phyloP scores from a whole-genome alignment of 1,140 invertebrate genomes.

The Drosophila kohkoa region DNA sequence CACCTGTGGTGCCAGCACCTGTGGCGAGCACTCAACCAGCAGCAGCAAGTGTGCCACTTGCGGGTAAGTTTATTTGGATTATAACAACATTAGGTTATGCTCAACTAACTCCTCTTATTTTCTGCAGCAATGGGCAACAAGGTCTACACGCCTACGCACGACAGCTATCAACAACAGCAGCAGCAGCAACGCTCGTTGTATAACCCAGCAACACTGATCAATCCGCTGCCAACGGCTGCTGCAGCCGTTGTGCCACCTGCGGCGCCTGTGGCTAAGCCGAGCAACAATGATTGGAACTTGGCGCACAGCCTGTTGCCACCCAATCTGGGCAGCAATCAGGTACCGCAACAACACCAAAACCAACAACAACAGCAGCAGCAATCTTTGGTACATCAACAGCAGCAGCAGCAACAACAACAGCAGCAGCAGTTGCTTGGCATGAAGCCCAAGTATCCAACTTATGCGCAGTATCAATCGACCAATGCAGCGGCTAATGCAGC shows the following conservation, averaged over 20 bases:
- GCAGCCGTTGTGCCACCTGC: constrained; percentile 19
- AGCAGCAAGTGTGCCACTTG: constrained; percentile 29
- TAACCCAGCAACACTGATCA: constrained; percentile 68
- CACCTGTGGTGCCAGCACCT: constrained; percentile 59
- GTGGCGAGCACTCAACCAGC: constrained; percentile 27
- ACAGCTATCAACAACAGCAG: constrained; percentile 40
- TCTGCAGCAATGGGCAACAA: constrained; percentile 53
- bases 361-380: constrained; percentile 51
- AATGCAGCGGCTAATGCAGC: constrained; percentile 75
- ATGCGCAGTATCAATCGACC: constrained; percentile 79
- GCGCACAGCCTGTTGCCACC: constrained; percentile 64
- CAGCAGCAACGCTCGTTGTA: constrained; percentile 63
- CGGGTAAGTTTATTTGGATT: constrained; percentile 36
- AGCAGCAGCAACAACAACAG: constrained; percentile 45
- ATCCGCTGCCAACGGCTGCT: constrained; percentile 49
- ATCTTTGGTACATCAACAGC: constrained; percentile 38
- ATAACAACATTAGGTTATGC: background rate
- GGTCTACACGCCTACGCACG: too few species aligned
- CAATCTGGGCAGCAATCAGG: constrained; percentile 20
- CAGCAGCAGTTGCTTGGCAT: constrained; percentile 49
- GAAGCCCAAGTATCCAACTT: constrained; percentile 77
- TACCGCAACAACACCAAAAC: constrained; percentile 45
- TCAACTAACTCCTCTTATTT: background rate
- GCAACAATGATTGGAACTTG: constrained; percentile 63
- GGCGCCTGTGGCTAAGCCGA: constrained; percentile 39